Base-by-base conservation (phyloP, 2,113 vertebrate species). In the Peucedramus taeniatus region DNA sequence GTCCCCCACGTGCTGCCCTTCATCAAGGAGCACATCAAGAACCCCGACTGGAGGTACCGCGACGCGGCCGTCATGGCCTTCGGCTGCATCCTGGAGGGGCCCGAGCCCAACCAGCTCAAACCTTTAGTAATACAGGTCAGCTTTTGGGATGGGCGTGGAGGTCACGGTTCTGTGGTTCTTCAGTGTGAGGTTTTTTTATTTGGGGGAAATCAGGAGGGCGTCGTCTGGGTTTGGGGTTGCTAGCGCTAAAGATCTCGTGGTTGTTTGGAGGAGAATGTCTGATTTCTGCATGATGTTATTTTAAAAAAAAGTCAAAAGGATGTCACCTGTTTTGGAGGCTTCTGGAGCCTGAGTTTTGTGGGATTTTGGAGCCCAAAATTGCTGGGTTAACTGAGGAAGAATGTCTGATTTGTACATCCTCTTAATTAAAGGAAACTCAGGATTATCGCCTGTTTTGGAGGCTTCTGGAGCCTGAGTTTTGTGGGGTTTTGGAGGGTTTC, bases 1-100 rank as follows among this genome's bases (percentile, higher is more conserved):
- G 99, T 99, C 31, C 99, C 99, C 3, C 99, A 99, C 10, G 99
- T 99, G 13, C 98, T 99, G 83, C 99, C 99, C 88, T 99, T 99
- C 97, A 99, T 99, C 95, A 99, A 99, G 90, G 99, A 99, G 81
- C 98, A 99, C 98, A 99, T 99, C 95, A 99, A 99, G 54, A 98
- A 99, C 31, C 98, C 97, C 0, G 99, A 99, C 65, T 99, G 99
- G 99, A 96, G 99, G 60, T 99, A 99, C 98, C 97, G 99, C 3
- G 99, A 99, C n/a, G 99, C 99, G 10, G 99, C 99, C 6, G 98
- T 99, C 95, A 99, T 99, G 99, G 99, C 99, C 51, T 99, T 99
- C 31, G 99, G 99, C 5, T 99, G 98, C 92, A 99, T 99, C 94
- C 98, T 99, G 91, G 99, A 99, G 83, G 99, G 99, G 33, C 99